Conservation (phyloP, 2,888 invertebrate species). For the Yponomeuta evonymella region DNA sequence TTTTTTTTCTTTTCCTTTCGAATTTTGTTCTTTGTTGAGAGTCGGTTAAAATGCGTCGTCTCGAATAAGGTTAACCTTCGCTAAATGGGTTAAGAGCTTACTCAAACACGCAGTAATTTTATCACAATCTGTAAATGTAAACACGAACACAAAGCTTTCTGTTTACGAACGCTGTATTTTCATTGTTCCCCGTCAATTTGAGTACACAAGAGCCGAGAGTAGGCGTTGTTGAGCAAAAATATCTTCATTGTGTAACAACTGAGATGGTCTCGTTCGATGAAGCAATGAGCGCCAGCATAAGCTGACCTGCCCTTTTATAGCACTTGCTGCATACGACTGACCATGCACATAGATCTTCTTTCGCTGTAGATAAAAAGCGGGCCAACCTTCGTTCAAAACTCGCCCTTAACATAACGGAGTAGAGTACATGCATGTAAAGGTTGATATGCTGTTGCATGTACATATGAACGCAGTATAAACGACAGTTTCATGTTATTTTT, state of each 20-base stretch:
- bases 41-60: background rate
- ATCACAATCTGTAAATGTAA: constrained; percentile 36
- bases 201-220: constrained; percentile 36
- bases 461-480: background rate
- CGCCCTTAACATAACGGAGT: too few species aligned
- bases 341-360: background rate
- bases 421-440: too few species aligned
- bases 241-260: constrained; percentile 45
- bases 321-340: background rate
- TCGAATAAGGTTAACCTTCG: background rate
- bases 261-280: constrained; percentile 46
- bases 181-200: constrained; percentile 44
- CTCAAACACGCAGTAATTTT: constrained; percentile 12
- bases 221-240: constrained; percentile 55
- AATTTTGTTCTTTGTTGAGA: too few species aligned
- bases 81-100: constrained; percentile 10
- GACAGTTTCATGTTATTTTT: constrained; percentile 3
- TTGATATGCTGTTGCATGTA: background rate
- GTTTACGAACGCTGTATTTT: constrained; percentile 24
- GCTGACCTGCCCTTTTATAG: constrained; percentile 10
- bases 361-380: background rate
- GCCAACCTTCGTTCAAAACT: too few species aligned
- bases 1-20: too few species aligned
- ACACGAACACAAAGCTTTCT: constrained; percentile 42
- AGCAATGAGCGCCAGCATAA: constrained; percentile 33